Evolutionary conservation across 2,113 vertebrate genomes (phyloP), one percentile per base, ranked within the genome.

Genomic region (Marcusenius ussheri): DNA sequence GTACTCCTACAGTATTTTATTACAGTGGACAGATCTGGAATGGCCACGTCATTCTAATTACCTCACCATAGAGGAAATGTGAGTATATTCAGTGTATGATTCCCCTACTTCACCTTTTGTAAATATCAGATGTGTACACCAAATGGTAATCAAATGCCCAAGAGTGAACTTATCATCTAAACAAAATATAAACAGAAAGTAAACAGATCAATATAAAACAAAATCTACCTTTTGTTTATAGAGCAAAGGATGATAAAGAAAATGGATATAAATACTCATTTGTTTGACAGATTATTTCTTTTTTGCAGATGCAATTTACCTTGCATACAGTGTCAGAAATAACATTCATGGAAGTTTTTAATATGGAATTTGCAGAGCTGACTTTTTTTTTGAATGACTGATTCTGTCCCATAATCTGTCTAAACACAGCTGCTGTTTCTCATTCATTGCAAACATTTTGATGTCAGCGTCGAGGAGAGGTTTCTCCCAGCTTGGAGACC

Each of bases 371-470:
- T 66, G 11, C 9, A 11, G 62, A 11, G 62, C n/a, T 66, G 62
- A 66, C 62, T 50, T 66, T 10, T 62, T 62, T 66, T 66, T 31
- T 27, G 58, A 66, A 66, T 66, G 58, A 66, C n/a, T 31, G n/a
- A 66, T 70, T 70, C 62, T 70, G 62, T 31, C 62, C n/a, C 3
- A 13, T 51, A 86, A 89, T 83, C 84, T 85, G 85, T 89, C 88
- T 89, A 84, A 91, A 90, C 90, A 91, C 90, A 92, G 91, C 90
- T 92, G 91, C 74, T 88, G 62, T 49, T 56, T 31, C 66, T 83
- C 85, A 84, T 56, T 88, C 51, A 89, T 56, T 83, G 88, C 74
- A 51, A 35, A 51, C 46, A 84, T 84, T 84, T 47, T 84, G 19
- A 84, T 84, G 62, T 31, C 3, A 31, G n/a, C 45, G 47, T 47